Conservation (phyloP, 2,888 invertebrate genomes). For the Ophion ventricosus region DNA sequence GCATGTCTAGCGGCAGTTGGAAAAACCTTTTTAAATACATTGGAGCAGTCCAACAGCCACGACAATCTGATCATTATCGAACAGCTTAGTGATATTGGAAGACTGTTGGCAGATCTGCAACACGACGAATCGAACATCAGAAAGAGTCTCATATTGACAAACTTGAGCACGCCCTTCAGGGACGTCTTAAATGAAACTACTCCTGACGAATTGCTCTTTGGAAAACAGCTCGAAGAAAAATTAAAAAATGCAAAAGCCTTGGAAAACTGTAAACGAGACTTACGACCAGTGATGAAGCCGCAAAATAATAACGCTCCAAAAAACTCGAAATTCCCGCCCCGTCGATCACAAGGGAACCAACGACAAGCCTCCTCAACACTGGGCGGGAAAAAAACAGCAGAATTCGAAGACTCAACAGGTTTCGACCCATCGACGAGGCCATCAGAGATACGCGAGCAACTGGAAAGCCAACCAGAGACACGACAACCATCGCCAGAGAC, state of each 20-base stretch:
- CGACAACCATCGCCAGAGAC: slow-evolving; percentile 21
- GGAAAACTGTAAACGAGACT: slow-evolving; percentile 10
- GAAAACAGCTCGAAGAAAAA: slow-evolving; percentile 49
- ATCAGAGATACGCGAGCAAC: slow-evolving; percentile 34
- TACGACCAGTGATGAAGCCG: slow-evolving; percentile 29
- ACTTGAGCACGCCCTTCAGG: slow-evolving; percentile 42
- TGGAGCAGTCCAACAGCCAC: slow-evolving; percentile 1
- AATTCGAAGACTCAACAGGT: neutral
- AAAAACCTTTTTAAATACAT: neutral
- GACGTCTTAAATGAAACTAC: slow-evolving; percentile 8
- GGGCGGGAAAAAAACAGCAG: slow-evolving; percentile 8
- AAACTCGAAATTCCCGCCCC: slow-evolving; percentile 48
- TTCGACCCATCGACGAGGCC: slow-evolving; percentile 15
- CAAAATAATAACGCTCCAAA: slow-evolving; percentile 31
- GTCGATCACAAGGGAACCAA: slow-evolving; percentile 36
- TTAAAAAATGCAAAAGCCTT: slow-evolving; percentile 54
- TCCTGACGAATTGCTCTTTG: slow-evolving; percentile 53
- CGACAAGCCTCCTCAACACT: neutral
- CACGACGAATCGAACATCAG: neutral
- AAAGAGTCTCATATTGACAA: neutral
- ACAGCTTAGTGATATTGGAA: slow-evolving; percentile 4
- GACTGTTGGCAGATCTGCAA: neutral
- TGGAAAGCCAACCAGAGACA: slow-evolving; percentile 33
- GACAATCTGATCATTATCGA: slow-evolving; percentile 29
- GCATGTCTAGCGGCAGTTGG: slow-evolving; percentile 25